These are phyloP conservation scores for Damaliscus lunatus DNA, from an alignment of 2,113 vertebrate genomes.

Conservation along the genomic window DNA sequence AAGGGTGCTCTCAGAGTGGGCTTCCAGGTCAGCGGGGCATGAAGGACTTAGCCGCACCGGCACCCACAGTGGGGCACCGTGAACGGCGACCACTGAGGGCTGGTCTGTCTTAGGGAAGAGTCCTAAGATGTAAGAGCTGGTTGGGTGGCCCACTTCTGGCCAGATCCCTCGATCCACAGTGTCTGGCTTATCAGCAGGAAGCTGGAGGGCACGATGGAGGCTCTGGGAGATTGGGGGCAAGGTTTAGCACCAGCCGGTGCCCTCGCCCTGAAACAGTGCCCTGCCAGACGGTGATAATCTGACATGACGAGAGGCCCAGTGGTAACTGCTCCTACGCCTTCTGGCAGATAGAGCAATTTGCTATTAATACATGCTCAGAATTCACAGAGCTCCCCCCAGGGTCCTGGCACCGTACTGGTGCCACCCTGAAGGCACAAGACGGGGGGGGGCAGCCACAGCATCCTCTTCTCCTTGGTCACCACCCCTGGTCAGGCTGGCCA, in stretches of 20 bases:
- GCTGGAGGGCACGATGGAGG: no score
- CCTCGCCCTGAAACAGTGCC: background rate
- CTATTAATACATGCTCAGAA: background rate
- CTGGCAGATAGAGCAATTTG: background rate
- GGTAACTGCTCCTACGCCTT: background rate
- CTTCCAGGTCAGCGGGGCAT: background rate
- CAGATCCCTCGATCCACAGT: background rate
- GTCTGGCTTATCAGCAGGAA: background rate
- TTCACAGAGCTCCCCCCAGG: background rate
- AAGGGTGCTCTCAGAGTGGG: background rate
- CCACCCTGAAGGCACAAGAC: background rate
- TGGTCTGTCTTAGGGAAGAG: background rate
- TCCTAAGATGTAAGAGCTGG: background rate
- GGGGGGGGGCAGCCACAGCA: background rate
- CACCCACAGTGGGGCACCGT: background rate
- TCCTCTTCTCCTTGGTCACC: background rate
- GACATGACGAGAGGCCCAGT: background rate
- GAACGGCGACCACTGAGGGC: background rate
- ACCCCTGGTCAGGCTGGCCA: background rate
- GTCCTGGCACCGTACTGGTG: background rate
- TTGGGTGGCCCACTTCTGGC: background rate
- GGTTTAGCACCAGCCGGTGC: background rate
- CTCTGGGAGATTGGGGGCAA: background rate
- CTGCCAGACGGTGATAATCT: background rate
- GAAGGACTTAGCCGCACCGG: background rate